Percentiles rank a stretch among this genome's conserved stretches.
These are phyloP conservation scores for Apamea crenata DNA, from an alignment of 2,888 invertebrate genomes.

Conservation along the genomic window DNA sequence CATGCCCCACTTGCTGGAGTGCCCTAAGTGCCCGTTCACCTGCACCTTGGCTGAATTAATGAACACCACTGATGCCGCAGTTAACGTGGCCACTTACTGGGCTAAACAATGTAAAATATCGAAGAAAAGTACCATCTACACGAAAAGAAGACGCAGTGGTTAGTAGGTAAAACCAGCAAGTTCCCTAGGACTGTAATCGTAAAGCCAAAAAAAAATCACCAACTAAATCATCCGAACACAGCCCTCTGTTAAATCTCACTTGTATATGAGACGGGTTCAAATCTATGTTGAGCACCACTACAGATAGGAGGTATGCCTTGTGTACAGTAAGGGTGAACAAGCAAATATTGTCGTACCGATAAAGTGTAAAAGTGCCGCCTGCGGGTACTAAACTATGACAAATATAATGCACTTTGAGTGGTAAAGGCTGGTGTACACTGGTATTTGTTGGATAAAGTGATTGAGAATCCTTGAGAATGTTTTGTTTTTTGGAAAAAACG, in stretches of 20 bases:
- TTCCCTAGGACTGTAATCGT: background rate
- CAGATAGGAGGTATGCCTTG: constrained; percentile 54
- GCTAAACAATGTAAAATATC: too few species aligned
- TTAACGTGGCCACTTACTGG: too few species aligned
- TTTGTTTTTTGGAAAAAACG: background rate
- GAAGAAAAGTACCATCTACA: too few species aligned
- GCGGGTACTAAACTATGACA: constrained; percentile 75
- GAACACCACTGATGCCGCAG: too few species aligned
- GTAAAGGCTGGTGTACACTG: constrained; percentile 37
- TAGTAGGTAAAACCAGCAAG: background rate
- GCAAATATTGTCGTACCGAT: constrained; percentile 81
- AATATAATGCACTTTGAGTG: constrained; percentile 71
- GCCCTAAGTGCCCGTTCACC: too few species aligned
- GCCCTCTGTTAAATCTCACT: background rate
- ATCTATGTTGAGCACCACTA: constrained; percentile 10
- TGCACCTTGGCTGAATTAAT: too few species aligned
- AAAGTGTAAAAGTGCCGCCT: constrained; percentile 79
- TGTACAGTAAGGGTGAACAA: constrained; percentile 63
- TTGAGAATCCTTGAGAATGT: background rate
- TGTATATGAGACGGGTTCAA: background rate
- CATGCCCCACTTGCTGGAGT: too few species aligned
- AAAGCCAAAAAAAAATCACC: background rate
- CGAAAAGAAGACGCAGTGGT: too few species aligned
- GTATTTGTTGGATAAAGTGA: constrained; percentile 10
- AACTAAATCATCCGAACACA: background rate